Base-by-base conservation (phyloP, 2,113 vertebrate genomes). In the Podarcis cretensis region DNA sequence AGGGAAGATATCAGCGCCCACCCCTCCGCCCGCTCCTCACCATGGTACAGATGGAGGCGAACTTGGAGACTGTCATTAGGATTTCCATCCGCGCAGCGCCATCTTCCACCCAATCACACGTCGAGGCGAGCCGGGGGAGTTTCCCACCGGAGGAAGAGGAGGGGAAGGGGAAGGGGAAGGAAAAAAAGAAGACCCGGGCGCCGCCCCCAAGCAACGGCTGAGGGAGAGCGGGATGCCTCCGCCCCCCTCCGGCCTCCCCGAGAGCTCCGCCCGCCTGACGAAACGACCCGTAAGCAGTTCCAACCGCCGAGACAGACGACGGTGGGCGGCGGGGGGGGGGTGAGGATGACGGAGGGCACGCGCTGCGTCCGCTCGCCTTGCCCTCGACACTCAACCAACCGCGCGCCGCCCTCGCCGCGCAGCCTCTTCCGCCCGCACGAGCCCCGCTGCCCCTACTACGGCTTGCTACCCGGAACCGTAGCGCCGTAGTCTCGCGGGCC, bases 31-130 rank as follows among this genome's bases (percentile, higher is more conserved):
- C 76, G 5, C 43, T 9, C 23, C 98, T 97, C 96, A 98, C 98
- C 98, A 99, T 99, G 98, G 98, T 99, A 99, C 98, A 99, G 98
- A 98, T 98, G 97, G 98, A 98, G 97, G 98, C 98, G 97, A 99
- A 98, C 98, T 98, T 99, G 97, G 98, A 98, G 97, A 99, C 98
- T 97, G 98, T 99, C 98, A 99, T 99, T 98, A 99, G 98, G 98
- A 98, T 98, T 98, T 99, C 98, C 98, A 98, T 98, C 97, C 98
- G 98, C 97, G 97, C 97, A 97, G 97, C 98, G 98, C 98, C 98
- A 99, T 99, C 98, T 98, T 98, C 97, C 96, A 97, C 97, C 96
- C 97, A 97, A 97, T 97, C 96, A 96, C 97, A 98, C 95, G 95
- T 96, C 94, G 80, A 82, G 92, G 86, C 79, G 74, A 87, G 91